Conservation (phyloP, 2,113 vertebrate genomes). For the Mirounga angustirostris region DNA sequence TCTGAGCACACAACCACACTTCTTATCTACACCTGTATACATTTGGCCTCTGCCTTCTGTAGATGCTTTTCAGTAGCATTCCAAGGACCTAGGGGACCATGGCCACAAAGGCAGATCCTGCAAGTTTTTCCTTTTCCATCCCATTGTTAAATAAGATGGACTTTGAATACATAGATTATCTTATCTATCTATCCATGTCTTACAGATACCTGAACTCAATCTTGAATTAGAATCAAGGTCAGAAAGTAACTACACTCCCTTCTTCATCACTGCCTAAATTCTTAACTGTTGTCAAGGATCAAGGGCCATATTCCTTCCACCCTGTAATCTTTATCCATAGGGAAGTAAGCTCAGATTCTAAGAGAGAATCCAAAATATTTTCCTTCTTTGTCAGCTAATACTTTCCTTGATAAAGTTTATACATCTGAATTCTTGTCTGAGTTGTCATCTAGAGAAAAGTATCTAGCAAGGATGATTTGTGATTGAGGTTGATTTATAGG, state of each 20-base stretch:
- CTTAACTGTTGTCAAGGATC: not conserved
- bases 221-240: not conserved
- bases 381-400: not conserved
- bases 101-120: not conserved
- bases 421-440: not conserved
- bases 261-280: not conserved
- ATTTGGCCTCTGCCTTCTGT: not conserved
- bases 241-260: not conserved
- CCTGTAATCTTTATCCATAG: not conserved
- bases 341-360: not conserved
- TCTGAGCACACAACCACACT: not conserved
- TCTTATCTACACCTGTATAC: not conserved
- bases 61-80: not conserved
- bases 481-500: not conserved
- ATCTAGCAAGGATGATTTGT: not conserved
- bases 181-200: not conserved
- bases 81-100: too few relatives aligned
- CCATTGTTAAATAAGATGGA: not conserved
- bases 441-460: not conserved
- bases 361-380: not conserved
- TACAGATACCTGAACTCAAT: not conserved
- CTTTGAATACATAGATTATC: not conserved
- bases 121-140: not conserved
- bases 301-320: not conserved
- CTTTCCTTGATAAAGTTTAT: not conserved